Base-by-base conservation (phyloP, 2,888 invertebrate species). In the Gibbula magus region DNA sequence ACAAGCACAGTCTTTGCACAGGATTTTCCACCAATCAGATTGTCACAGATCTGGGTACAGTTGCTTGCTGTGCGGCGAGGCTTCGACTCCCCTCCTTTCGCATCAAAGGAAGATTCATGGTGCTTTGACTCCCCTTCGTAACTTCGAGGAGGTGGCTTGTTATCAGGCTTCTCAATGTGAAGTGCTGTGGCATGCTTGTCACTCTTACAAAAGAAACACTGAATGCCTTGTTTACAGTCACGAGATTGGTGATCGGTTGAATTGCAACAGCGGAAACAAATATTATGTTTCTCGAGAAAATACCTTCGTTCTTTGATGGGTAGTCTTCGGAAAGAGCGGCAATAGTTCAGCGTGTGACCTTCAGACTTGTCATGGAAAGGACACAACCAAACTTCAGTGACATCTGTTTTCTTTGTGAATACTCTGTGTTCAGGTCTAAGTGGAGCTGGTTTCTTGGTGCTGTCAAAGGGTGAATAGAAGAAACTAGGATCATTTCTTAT, bases 201-300 rank as follows among this genome's bases (percentile, higher is more conserved):
- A 70, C 80, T 85, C n/a, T 70, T 45, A 74, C 85, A 84, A n/a
- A 78, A 77, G 22, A 66, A 45, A 74, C 85, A 84, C 29, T 78
- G 51, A 22, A 83, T 66, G 1, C 45, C 53, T n/a, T 22, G n/a
- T 13, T 67, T 56, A 75, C 83, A 85, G 18, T 76, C 75, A 13
- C 66, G 29, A 2, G 56, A 52, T 18, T 53, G 10, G 74, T 85
- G 85, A 20, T 81, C 52, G 1, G 20, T 61, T 20, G 81, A 66
- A n/a, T 39, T 66, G 45, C 74, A 81, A 79, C 85, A 83, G 7
- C 74, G 53, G 16, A 81, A 84, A 35, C 84, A 84, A 1, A 85
- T 29, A 0, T n/a, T n/a, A n/a, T n/a, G n/a, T n/a, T n/a, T n/a
- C n/a, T n/a, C n/a, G n/a, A n/a, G n/a, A n/a, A n/a, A n/a, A n/a